A percentile compares a stretch with the other conserved stretches of the same genome.
These are phyloP conservation scores for Hycleus cichorii DNA, from an alignment of 1,140 invertebrate species.

Conservation along the genomic window DNA sequence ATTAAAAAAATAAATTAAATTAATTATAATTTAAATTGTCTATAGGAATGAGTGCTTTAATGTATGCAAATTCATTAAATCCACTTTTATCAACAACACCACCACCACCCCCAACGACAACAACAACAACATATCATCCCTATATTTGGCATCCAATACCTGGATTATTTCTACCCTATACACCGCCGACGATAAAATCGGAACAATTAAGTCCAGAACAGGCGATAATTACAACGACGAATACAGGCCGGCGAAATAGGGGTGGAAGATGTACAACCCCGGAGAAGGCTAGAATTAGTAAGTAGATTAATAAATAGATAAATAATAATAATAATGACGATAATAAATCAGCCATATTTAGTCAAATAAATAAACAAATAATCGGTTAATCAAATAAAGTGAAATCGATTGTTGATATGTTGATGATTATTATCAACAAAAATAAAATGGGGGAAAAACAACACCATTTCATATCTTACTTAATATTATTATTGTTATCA, in stretches of 20 bases:
- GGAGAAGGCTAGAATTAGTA: constrained; percentile 40
- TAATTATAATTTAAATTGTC: too few relatives aligned
- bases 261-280: constrained; percentile 34
- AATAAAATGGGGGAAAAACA: not conserved
- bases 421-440: not conserved
- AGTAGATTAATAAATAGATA: constrained; percentile 9
- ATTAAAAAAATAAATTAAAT: too few relatives aligned
- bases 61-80: constrained; percentile 40
- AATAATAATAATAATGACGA: not conserved
- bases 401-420: constrained; percentile 4
- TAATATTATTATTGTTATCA: too few relatives aligned
- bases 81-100: constrained; percentile 19
- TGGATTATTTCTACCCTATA: constrained; percentile 39
- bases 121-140: constrained; percentile 37
- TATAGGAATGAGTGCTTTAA: constrained; percentile 39
- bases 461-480: too few relatives aligned
- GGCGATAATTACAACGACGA: constrained; percentile 18
- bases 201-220: constrained; percentile 40
- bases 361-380: constrained; percentile 6
- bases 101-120: not conserved
- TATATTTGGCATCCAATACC: constrained; percentile 43
- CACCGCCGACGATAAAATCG: constrained; percentile 12
- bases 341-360: not conserved
- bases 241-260: not conserved
- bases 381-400: constrained; percentile 3